phyloP scores from a whole-genome alignment of 2,888 invertebrate species.

The Acrobasis suavella region DNA sequence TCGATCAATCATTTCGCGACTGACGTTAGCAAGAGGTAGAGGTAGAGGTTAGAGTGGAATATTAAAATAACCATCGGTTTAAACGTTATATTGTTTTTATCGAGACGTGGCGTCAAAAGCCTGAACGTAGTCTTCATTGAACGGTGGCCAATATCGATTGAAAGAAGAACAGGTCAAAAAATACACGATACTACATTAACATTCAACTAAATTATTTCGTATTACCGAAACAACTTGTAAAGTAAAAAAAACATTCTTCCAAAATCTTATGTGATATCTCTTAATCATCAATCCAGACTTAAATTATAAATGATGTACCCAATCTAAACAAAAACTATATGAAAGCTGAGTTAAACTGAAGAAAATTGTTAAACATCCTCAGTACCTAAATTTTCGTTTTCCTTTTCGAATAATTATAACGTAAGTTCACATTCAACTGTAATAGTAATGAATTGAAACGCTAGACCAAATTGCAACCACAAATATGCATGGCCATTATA shows the following conservation, averaged over 20 bases:
- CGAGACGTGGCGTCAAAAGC: constrained; percentile 15
- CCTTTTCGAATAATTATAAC: too few relatives aligned
- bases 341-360: too few relatives aligned
- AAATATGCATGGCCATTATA: not conserved
- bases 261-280: too few relatives aligned
- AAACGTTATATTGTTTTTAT: not conserved
- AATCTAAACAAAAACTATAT: too few relatives aligned
- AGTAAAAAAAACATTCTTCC: too few relatives aligned
- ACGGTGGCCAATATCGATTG: constrained; percentile 20
- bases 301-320: too few relatives aligned
- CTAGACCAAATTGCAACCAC: too few relatives aligned
- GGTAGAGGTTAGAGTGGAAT: not conserved
- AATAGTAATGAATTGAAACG: too few relatives aligned
- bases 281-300: too few relatives aligned
- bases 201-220: not conserved
- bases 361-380: too few relatives aligned
- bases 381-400: too few relatives aligned
- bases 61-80: constrained; percentile 1
- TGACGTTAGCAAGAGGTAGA: not conserved
- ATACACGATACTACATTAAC: not conserved
- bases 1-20: not conserved
- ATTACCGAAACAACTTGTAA: not conserved
- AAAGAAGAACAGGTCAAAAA: constrained; percentile 13
- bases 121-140: constrained; percentile 21
- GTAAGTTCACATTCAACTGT: too few relatives aligned